phyloP scores from a whole-genome alignment of 2,113 vertebrate genomes.

The Anarrhichthys ocellatus region DNA sequence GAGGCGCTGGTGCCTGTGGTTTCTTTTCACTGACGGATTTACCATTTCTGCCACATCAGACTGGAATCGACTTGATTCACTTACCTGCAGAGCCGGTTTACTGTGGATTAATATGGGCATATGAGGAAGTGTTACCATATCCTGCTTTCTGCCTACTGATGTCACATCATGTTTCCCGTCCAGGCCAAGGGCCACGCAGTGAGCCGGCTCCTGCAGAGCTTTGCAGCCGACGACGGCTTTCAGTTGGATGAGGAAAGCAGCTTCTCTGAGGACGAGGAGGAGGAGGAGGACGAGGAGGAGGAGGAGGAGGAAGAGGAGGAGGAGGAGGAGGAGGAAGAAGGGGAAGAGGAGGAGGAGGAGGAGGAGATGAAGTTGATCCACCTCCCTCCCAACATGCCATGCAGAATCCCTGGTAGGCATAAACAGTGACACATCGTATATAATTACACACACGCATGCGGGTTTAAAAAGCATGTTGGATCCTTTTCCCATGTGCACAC shows the following conservation, averaged over 20 bases:
- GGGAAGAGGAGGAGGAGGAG: conserved; percentile 38
- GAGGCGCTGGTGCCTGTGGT: background rate
- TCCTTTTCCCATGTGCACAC: conserved; percentile 21
- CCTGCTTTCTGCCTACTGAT: conserved; percentile 47
- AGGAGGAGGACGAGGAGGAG: conserved; percentile 49
- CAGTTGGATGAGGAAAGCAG: conserved; percentile 91
- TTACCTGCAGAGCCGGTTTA: conserved; percentile 47
- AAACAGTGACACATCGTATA: conserved; percentile 34
- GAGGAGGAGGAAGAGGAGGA: conserved; percentile 60
- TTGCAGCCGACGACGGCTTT: conserved; percentile 90
- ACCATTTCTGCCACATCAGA: conserved; percentile 21
- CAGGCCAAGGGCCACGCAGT: conserved; percentile 89
- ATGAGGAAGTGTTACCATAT: conserved; percentile 1
- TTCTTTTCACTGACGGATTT: conserved; percentile 31
- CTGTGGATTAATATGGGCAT: conserved; percentile 11
- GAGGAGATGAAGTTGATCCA: conserved; percentile 57
- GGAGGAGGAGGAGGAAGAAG: conserved; percentile 12
- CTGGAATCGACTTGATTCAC: background rate
- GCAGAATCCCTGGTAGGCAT: conserved; percentile 76
- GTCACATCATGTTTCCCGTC: conserved; percentile 58
- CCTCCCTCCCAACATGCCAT: conserved; percentile 80
- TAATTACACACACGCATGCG: conserved; percentile 30
- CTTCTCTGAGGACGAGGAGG: conserved; percentile 91
- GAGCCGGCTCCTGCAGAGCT: conserved; percentile 93
- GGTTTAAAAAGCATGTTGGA: conserved; percentile 28